Base-by-base conservation (phyloP, 1,140 invertebrate genomes). In the Drosophila serrata region DNA sequence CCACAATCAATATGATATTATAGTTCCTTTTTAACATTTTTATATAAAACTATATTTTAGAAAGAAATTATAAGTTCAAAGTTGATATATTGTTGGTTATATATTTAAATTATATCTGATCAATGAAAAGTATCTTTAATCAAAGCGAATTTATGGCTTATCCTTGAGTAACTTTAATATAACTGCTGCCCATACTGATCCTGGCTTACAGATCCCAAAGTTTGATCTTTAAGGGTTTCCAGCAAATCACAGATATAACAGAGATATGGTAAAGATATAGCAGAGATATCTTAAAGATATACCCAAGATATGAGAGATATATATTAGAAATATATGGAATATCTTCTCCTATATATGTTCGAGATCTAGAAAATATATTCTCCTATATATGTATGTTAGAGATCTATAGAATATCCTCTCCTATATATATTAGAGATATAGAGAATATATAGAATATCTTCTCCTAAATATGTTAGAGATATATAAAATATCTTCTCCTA, bases 161-260 rank as follows among this genome's bases (percentile, higher is more conserved):
- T 24, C 1, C 13, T 46, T 9, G 7, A 24, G 19, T 13, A 13
- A 8, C n/a, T 13, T 7, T 19, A 22, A 15, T 13, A 5, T 19
- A 13, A 1, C 1, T 46, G 0, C 3, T 7, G 3, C 0, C 6
- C 4, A 13, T 3, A 4, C 6, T 22, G 42, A 45, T 22, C 12
- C 11, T 22, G 5, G 0, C 11, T 2, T 22, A 22, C 2, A 45
- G 19, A 19, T 43, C 9, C 9, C 8, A 4, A 39, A 40, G 15
- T 8, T 40, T 8, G 39, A 3, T 8, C 6, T 24, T 22, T 3
- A 45, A 3, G 6, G 19, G 12, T 4, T 43, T 43, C 42, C 11
- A 19, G 17, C 0, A 19, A 19, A 43, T 22, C 17, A 43, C 2
- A 12, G n/a, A 9, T 40, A 17, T 22, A 12, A 12, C 2, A 22